Percentiles rank a stretch among this genome's conserved stretches.
Conservation (phyloP, 2,113 vertebrate genomes). For the Oostethus manadensis region DNA sequence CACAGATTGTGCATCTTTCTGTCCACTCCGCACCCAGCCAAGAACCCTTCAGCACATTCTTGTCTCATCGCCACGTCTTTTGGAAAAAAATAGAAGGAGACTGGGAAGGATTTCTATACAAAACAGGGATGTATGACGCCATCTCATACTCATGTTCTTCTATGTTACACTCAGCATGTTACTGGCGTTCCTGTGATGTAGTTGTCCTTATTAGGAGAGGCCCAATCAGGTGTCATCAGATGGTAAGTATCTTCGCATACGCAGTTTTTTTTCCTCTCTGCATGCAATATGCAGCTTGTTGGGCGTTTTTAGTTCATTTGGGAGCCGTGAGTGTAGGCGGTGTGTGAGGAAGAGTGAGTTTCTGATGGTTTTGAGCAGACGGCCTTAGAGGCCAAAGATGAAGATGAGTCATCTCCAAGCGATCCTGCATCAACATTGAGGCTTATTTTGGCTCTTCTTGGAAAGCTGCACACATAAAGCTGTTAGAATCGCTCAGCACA, state of each 20-base stretch:
- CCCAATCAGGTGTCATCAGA: conserved; percentile 49
- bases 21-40: conserved; percentile 9
- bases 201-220: conserved; percentile 30
- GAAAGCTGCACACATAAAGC: background rate
- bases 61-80: too few relatives aligned
- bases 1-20: conserved; percentile 49
- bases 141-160: conserved; percentile 4
- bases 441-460: background rate
- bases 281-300: conserved; percentile 33
- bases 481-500: background rate
- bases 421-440: conserved; percentile 19
- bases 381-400: conserved; percentile 56
- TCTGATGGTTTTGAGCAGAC: conserved; percentile 48
- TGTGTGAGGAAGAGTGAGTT: conserved; percentile 24
- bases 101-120: conserved; percentile 21
- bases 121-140: conserved; percentile 22
- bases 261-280: conserved; percentile 23
- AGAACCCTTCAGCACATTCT: background rate
- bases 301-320: conserved; percentile 47
- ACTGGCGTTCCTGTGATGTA: conserved; percentile 43
- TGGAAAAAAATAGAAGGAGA: too few relatives aligned
- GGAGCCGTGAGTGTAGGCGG: conserved; percentile 52
- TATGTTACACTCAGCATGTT: conserved; percentile 25
- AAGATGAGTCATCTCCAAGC: conserved; percentile 57
- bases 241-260: conserved; percentile 31